Percentiles rank a stretch among this genome's conserved stretches.
Evolutionary conservation across 1,140 invertebrate species (phyloP).

Genomic region (Euura lappo): DNA sequence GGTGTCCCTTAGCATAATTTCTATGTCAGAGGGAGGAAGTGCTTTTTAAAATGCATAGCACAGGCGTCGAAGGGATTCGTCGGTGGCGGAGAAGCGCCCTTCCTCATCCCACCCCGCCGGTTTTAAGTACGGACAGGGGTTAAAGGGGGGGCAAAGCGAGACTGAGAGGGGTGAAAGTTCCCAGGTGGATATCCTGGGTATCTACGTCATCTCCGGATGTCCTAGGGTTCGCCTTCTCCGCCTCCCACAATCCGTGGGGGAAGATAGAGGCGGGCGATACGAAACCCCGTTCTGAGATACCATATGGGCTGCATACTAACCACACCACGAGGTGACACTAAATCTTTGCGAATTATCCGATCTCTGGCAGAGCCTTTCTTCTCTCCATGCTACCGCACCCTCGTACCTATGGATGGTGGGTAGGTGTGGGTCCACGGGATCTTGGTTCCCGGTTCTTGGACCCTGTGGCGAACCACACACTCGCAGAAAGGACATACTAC

Average conservation of each 20-base stretch:
- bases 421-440: background rate
- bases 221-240: background rate
- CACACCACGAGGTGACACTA: constrained; percentile 31
- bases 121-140: no score
- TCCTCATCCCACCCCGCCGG: background rate
- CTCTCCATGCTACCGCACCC: no score
- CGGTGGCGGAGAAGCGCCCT: background rate
- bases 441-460: no score
- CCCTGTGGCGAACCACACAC: no score
- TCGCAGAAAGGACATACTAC: no score
- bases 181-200: background rate
- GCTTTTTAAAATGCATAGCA: no score
- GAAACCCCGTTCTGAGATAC: background rate
- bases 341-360: constrained; percentile 36
- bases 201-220: constrained; percentile 6
- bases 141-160: no score
- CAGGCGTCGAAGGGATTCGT: no score
- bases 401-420: background rate
- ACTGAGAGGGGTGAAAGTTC: background rate
- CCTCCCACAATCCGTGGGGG: no score
- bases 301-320: constrained; percentile 37
- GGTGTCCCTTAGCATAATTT: no score
- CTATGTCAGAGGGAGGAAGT: no score
- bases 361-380: background rate
- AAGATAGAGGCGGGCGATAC: background rate